Evolutionary conservation across 2,797 vertebrate genomes (phyloP).

Genomic region (Onychomys torridus): DNA sequence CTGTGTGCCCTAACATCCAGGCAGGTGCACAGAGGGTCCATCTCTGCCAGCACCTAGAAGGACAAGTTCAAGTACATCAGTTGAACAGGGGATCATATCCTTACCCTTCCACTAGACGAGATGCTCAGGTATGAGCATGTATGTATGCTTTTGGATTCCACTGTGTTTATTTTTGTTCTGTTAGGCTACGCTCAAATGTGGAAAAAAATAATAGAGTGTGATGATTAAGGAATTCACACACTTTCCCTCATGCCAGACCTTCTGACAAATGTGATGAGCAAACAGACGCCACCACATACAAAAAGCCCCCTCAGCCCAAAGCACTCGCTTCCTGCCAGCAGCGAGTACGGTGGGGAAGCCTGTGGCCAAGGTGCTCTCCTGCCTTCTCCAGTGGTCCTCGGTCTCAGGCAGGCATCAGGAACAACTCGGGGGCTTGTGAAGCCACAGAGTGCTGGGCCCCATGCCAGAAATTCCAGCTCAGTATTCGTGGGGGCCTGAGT

Average conservation of each 20-base stretch:
- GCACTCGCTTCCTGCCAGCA: background rate
- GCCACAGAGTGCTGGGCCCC: too few relatives aligned
- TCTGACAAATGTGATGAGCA: slow-evolving; percentile 62
- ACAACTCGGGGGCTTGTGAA: background rate
- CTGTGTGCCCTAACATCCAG: background rate
- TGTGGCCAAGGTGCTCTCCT: too few relatives aligned
- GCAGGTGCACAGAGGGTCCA: background rate
- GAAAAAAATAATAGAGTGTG: slow-evolving; percentile 12
- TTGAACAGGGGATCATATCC: background rate
- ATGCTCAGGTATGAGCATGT: background rate
- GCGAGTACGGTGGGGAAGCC: accelerated
- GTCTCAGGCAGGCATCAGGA: background rate
- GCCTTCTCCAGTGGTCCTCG: background rate
- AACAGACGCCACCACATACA: background rate
- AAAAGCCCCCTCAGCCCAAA: background rate
- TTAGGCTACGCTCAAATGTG: slow-evolving; percentile 48
- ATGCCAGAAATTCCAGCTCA: background rate
- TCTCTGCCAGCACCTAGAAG: background rate
- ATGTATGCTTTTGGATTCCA: background rate
- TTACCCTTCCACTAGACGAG: background rate
- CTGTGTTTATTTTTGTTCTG: slow-evolving; percentile 56
- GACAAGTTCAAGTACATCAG: background rate
- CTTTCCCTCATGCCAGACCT: slow-evolving; percentile 56
- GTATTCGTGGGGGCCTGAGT: background rate
- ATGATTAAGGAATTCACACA: slow-evolving; percentile 61